Conservation (phyloP, 2,113 vertebrate genomes). For the Hippocampus comes region DNA sequence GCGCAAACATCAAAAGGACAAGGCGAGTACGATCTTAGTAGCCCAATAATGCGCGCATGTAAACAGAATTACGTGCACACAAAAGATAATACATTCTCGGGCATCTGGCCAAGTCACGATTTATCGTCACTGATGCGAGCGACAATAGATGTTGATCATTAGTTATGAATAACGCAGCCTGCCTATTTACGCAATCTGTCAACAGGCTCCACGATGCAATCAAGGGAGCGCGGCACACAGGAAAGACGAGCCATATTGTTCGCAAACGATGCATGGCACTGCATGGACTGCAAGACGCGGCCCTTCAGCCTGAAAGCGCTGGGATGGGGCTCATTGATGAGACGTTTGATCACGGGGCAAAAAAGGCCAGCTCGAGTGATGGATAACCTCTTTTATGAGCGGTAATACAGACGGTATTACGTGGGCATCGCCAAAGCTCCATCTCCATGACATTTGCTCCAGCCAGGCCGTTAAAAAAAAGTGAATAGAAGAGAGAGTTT, state of each 20-base stretch:
- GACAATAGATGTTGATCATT: conserved; percentile 27
- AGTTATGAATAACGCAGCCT: conserved; percentile 45
- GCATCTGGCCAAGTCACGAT: conserved; percentile 31
- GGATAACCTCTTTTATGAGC: conserved; percentile 64
- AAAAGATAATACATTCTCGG: conserved; percentile 1
- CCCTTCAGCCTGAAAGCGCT: conserved; percentile 38
- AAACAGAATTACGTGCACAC: neutral
- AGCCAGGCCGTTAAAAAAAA: conserved; percentile 58
- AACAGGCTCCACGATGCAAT: conserved; percentile 47
- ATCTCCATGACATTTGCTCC: conserved; percentile 63
- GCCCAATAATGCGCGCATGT: neutral
- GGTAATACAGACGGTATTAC: conserved; percentile 63
- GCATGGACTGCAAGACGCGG: conserved; percentile 65
- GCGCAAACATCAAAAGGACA: neutral
- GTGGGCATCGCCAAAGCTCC: conserved; percentile 58
- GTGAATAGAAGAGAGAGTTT: conserved; percentile 36
- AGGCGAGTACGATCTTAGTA: neutral
- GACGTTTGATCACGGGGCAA: conserved; percentile 53
- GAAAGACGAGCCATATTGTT: conserved; percentile 56
- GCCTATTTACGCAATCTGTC: conserved; percentile 52
- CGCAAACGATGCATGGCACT: conserved; percentile 52
- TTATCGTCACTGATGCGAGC: conserved; percentile 23
- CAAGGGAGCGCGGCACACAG: conserved; percentile 41
- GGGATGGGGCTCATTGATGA: conserved; percentile 55
- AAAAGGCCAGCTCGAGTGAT: conserved; percentile 68